These are phyloP conservation scores for Ornithoptera alexandrae DNA, from an alignment of 2,888 invertebrate genomes.

Conservation along the genomic window DNA sequence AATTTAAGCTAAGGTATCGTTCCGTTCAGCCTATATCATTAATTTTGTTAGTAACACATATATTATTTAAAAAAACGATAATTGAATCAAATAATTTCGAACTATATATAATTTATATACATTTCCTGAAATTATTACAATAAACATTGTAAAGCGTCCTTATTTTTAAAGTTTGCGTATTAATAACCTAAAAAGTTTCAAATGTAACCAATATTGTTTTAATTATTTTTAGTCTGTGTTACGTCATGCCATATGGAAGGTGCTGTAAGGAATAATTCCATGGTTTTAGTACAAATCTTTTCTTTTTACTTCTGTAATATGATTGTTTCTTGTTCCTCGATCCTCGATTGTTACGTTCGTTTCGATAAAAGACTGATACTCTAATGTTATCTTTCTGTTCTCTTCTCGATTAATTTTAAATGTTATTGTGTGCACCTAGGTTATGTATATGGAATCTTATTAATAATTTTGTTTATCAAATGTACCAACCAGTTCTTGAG, in stretches of 20 bases:
- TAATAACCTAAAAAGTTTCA: slow-evolving; percentile 10
- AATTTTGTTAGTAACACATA: slow-evolving; percentile 30
- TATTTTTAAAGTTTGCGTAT: slow-evolving; percentile 12
- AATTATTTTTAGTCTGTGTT: slow-evolving; percentile 23
- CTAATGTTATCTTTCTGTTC: slow-evolving; percentile 51
- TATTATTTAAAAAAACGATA: background rate
- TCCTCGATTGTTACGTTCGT: slow-evolving; percentile 41
- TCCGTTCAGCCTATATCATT: slow-evolving; percentile 38
- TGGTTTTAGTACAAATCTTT: slow-evolving; percentile 58
- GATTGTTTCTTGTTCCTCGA: slow-evolving; percentile 35
- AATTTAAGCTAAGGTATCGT: slow-evolving; percentile 41
- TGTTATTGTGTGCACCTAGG: slow-evolving; percentile 33
- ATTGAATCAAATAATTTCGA: background rate
- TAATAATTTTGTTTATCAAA: slow-evolving; percentile 2
- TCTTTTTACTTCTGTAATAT: slow-evolving; percentile 40
- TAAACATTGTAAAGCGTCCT: background rate
- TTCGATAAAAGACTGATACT: slow-evolving; percentile 66
- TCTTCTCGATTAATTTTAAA: slow-evolving; percentile 41
- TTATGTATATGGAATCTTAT: slow-evolving; percentile 11
- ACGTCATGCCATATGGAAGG: slow-evolving; percentile 54
- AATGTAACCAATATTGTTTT: slow-evolving; percentile 17
- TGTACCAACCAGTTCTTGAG: background rate
- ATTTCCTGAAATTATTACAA: background rate
- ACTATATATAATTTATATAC: background rate
- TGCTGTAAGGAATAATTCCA: slow-evolving; percentile 59